These are phyloP conservation scores for Cephalotes varians DNA, from an alignment of 2,888 invertebrate genomes.

Conservation along the genomic window DNA sequence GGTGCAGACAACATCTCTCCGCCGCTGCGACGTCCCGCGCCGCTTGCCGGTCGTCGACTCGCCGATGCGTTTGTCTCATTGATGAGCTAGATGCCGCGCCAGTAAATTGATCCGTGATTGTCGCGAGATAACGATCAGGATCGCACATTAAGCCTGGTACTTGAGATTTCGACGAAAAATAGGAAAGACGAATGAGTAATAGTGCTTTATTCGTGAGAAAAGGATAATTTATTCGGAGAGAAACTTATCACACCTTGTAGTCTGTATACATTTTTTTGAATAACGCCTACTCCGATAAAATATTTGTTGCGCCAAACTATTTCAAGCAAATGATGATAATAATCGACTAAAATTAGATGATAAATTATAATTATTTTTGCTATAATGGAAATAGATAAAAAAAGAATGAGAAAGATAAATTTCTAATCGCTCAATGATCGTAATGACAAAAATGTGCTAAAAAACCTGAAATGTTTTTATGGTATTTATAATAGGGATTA, in stretches of 20 bases:
- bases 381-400: neutral
- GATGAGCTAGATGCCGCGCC: constrained; percentile 15
- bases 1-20: constrained; percentile 38
- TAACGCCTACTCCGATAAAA: neutral
- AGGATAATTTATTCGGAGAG: neutral
- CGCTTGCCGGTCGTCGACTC: constrained; percentile 64
- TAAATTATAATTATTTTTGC: neutral
- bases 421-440: neutral
- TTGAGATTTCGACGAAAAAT: neutral
- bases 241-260: neutral
- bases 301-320: neutral
- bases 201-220: neutral
- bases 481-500: neutral
- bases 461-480: neutral
- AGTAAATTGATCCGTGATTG: constrained; percentile 36
- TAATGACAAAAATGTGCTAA: neutral
- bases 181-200: neutral
- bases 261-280: no score
- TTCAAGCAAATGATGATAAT: neutral
- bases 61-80: constrained; percentile 56
- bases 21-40: constrained; percentile 22
- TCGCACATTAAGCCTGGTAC: neutral
- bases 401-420: neutral
- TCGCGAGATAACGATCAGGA: constrained; percentile 23
- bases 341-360: neutral